Evolutionary conservation across 2,888 invertebrate genomes (phyloP).

Genomic region (Nymphalis polychloros): DNA sequence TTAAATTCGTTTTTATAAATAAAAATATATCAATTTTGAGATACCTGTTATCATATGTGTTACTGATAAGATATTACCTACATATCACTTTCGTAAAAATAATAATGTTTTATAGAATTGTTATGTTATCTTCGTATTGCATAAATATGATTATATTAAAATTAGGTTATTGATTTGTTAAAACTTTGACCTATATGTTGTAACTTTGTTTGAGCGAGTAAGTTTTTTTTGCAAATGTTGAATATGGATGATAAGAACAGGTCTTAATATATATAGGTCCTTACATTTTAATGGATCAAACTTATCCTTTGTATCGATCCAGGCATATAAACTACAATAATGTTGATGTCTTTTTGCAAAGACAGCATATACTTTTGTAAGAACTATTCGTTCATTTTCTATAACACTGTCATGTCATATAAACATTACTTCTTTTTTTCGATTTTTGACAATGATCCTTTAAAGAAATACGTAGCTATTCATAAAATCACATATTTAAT

Average conservation of each 20-base stretch:
- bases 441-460: too few relatives aligned
- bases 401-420: too few relatives aligned
- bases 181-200: neutral
- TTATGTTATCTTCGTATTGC: neutral
- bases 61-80: slow-evolving; percentile 1
- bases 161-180: neutral
- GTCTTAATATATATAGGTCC: neutral
- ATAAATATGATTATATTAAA: neutral
- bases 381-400: too few relatives aligned
- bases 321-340: too few relatives aligned
- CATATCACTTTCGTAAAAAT: neutral
- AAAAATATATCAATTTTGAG: too few relatives aligned
- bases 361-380: too few relatives aligned
- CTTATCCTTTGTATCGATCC: too few relatives aligned
- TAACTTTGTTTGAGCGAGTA: neutral
- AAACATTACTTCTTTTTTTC: too few relatives aligned
- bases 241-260: too few relatives aligned
- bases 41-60: neutral
- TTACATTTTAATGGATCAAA: neutral
- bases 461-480: too few relatives aligned
- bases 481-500: too few relatives aligned
- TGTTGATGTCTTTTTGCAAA: too few relatives aligned
- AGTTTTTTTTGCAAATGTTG: neutral
- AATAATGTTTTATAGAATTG: neutral
- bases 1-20: neutral